These are phyloP conservation scores for Myxocyprinus asiaticus DNA, from an alignment of 2,113 vertebrate species.

Conservation along the genomic window DNA sequence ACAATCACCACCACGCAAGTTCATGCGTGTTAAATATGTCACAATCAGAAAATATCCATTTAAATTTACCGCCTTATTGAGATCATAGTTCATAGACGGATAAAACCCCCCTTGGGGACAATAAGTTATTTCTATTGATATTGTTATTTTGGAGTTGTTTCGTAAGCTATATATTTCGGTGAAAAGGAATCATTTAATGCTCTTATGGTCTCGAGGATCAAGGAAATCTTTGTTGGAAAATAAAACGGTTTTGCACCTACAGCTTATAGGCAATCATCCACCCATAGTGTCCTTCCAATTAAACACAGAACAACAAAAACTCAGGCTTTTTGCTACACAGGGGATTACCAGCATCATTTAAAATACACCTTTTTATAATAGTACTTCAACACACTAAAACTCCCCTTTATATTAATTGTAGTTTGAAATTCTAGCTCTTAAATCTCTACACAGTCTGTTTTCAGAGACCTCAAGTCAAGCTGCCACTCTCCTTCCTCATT, in stretches of 20 bases:
- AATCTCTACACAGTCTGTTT: background rate
- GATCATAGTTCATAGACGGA: conserved; percentile 50
- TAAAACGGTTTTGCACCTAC: conserved; percentile 66
- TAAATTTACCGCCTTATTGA: conserved; percentile 44
- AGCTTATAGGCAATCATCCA: conserved; percentile 74
- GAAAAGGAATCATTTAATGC: conserved; percentile 46
- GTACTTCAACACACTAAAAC: background rate
- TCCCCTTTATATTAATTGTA: no score
- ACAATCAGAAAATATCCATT: conserved; percentile 67
- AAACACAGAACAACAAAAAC: conserved; percentile 51
- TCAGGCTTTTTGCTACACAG: conserved; percentile 65
- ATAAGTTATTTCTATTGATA: conserved; percentile 1
- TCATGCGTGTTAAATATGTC: conserved; percentile 66
- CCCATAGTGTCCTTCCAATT: conserved; percentile 57
- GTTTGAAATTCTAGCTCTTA: background rate
- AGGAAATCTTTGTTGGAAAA: background rate
- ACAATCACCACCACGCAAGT: conserved; percentile 77
- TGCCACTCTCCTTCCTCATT: conserved; percentile 81
- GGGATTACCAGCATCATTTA: conserved; percentile 60
- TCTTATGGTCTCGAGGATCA: conserved; percentile 47
- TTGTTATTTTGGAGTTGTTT: conserved; percentile 40
- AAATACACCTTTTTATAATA: background rate
- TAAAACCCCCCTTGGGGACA: conserved; percentile 50
- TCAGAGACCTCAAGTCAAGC: conserved; percentile 77
- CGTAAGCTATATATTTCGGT: conserved; percentile 46